Evolutionary conservation across 2,797 vertebrate species (phyloP).

Genomic region (Diceros bicornis): DNA sequence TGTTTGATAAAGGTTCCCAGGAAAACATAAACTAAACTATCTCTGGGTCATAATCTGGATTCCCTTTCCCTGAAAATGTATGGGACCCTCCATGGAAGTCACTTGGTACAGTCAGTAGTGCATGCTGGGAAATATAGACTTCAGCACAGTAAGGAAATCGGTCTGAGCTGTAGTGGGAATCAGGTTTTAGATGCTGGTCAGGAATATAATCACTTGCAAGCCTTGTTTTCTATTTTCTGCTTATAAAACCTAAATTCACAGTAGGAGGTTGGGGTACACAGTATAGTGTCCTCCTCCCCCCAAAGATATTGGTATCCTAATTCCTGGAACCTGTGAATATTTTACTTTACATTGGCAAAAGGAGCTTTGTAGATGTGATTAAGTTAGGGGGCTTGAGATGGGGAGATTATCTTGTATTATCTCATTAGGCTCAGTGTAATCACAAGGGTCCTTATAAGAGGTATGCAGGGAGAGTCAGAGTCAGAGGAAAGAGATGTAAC

Average conservation of each 20-base stretch:
- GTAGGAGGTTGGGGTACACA: not conserved
- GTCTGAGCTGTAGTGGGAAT: not conserved
- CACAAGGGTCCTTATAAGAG: not conserved
- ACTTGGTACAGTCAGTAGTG: rapidly evolving
- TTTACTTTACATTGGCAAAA: not conserved
- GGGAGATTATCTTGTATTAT: not conserved
- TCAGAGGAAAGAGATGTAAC: not conserved
- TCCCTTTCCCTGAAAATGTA: not conserved
- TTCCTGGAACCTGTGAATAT: not conserved
- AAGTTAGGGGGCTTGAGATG: not conserved
- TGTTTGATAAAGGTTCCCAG: not conserved
- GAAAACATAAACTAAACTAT: not conserved
- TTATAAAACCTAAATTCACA: not conserved
- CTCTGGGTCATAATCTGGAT: not conserved
- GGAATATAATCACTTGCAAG: not conserved
- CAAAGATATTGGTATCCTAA: not conserved
- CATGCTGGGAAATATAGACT: not conserved
- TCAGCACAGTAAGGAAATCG: not conserved
- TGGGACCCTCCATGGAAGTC: not conserved
- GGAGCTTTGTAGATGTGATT: not conserved
- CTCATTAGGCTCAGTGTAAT: not conserved
- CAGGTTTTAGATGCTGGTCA: not conserved
- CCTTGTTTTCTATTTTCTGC: not conserved
- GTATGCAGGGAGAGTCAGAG: not conserved
- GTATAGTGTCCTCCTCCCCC: not conserved